A percentile compares a stretch with the other conserved stretches of the same genome.
Conservation (phyloP, 2,113 vertebrate genomes). For the Ramphastos sulfuratus region DNA sequence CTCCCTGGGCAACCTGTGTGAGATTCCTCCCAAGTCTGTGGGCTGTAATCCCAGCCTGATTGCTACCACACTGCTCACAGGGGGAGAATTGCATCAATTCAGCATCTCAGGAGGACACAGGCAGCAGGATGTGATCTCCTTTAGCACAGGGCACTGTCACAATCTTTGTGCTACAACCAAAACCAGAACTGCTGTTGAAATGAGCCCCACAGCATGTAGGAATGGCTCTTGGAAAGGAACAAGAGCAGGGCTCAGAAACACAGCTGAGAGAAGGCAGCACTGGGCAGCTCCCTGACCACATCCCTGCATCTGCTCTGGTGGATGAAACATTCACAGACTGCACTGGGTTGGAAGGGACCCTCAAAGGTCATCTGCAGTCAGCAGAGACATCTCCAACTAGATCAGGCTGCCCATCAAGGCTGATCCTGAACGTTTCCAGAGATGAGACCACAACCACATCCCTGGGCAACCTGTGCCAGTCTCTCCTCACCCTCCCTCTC, state of each 20-base stretch:
- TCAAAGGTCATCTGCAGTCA: too few relatives aligned
- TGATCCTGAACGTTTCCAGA: too few relatives aligned
- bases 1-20: not conserved
- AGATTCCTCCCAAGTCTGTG: not conserved
- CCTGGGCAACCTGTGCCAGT: too few relatives aligned
- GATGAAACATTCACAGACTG: too few relatives aligned
- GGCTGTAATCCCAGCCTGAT: not conserved
- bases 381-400: too few relatives aligned
- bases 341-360: too few relatives aligned
- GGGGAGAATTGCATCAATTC: not conserved
- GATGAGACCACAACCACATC: too few relatives aligned
- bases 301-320: too few relatives aligned
- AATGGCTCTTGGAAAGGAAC: not conserved
- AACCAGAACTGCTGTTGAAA: not conserved
- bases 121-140: accelerated
- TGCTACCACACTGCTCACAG: not conserved
- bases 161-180: not conserved
- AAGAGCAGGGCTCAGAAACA: accelerated
- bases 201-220: not conserved
- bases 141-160: not conserved
- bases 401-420: too few relatives aligned
- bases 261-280: accelerated
- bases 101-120: not conserved
- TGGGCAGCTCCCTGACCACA: not conserved
- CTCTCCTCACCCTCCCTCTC: too few relatives aligned